Conservation (phyloP, 64 coral and sea anemone species). For the Pocillopora verrucosa region DNA sequence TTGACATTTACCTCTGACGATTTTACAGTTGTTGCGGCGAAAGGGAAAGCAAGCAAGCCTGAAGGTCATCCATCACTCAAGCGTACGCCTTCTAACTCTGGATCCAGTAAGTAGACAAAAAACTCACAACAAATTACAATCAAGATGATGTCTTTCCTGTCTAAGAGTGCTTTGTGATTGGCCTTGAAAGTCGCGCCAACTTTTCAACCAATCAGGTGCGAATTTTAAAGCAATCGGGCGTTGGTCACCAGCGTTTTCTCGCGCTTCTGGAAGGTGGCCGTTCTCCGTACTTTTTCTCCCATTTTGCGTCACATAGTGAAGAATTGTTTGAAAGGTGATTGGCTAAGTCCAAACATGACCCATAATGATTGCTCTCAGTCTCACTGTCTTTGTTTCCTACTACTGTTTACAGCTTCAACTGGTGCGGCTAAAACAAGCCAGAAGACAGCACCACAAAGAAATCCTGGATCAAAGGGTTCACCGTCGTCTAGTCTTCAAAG, state of each 20-base stretch:
- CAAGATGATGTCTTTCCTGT: not conserved
- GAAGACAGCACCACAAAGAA: constrained; percentile 16
- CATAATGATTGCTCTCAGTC: not conserved
- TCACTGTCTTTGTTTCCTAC: not conserved
- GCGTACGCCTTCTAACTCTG: constrained; percentile 21
- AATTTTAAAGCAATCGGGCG: too few species aligned
- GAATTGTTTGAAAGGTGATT: too few species aligned
- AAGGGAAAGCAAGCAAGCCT: not conserved
- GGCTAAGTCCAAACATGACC: too few species aligned
- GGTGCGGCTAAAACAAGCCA: not conserved
- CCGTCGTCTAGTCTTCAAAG: constrained; percentile 59
- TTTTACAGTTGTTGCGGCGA: not conserved
- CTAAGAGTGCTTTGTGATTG: not conserved
- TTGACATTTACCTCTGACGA: not conserved
- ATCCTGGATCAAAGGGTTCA: constrained; percentile 26
- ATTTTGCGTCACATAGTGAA: too few species aligned
- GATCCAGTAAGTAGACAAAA: not conserved
- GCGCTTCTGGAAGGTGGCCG: too few species aligned
- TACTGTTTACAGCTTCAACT: not conserved
- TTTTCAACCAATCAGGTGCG: too few species aligned
- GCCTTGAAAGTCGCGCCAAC: not conserved
- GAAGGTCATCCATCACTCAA: not conserved
- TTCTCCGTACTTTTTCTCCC: too few species aligned
- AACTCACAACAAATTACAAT: too few species aligned
- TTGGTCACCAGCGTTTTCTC: too few species aligned